Evolutionary conservation across 2,113 vertebrate genomes (phyloP).

Genomic region (Sander lucioperca): DNA sequence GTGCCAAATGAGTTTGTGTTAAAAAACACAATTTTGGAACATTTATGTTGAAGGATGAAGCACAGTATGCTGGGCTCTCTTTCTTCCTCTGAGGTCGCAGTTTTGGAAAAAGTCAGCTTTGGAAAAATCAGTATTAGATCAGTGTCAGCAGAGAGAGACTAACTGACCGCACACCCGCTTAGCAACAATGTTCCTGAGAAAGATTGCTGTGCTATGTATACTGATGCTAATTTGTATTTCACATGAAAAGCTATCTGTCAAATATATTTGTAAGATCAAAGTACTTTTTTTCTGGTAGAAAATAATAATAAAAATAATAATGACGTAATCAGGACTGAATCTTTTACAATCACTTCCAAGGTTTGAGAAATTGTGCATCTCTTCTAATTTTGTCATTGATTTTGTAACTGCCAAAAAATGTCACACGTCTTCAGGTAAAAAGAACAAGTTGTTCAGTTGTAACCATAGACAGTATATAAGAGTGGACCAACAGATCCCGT

Average conservation of each 20-base stretch:
- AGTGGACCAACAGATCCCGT: too few species aligned
- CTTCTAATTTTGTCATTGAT: neutral
- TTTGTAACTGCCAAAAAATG: slow-evolving; percentile 4
- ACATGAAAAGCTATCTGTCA: slow-evolving; percentile 2
- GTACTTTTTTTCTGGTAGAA: neutral
- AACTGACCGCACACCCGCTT: slow-evolving; percentile 53
- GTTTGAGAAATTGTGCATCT: neutral
- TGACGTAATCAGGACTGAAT: neutral
- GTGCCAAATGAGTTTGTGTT: slow-evolving; percentile 33
- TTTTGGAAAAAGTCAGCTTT: slow-evolving; percentile 32
- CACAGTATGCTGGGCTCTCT: neutral
- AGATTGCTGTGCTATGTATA: neutral
- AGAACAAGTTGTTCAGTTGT: slow-evolving; percentile 27
- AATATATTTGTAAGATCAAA: neutral
- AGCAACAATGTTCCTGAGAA: slow-evolving; percentile 5
- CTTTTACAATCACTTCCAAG: neutral
- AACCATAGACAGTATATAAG: too few species aligned
- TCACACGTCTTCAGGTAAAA: neutral
- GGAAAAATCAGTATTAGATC: slow-evolving; percentile 41
- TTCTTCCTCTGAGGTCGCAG: slow-evolving; percentile 31
- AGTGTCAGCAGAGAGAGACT: slow-evolving; percentile 36
- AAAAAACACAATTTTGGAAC: slow-evolving; percentile 25
- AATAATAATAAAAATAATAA: too few species aligned
- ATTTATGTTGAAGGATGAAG: slow-evolving; percentile 33
- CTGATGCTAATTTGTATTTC: slow-evolving; percentile 11